Base-by-base conservation (phyloP, 2,797 vertebrate genomes). In the Spea hammondii region DNA sequence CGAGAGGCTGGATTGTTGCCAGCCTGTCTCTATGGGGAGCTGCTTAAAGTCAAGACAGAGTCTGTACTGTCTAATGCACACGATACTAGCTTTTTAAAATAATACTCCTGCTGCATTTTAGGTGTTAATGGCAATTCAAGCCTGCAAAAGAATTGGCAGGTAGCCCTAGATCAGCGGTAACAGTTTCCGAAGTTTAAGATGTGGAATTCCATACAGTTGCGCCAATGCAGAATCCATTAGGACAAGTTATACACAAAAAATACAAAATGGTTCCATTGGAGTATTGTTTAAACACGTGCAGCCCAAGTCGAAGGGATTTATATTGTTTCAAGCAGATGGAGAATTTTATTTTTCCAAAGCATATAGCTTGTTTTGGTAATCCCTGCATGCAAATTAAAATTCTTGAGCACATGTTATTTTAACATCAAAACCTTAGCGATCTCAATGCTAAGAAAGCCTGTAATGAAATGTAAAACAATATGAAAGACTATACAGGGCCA, bases 1-100 rank as follows among this genome's bases (percentile, higher is more conserved):
- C 60, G 45, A 77, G 44, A 57, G 57, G 53, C 67, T 81, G 79
- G 79, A 77, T n/a, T 54, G 0, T 5, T 72, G 79, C 79, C 79
- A 81, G 48, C 17, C 54, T 8, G 70, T 67, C 74, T 76, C 79
- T 77, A 64, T 48, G 74, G 65, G 76, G 72, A 77, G 54, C 79
- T 54, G 51, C 62, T 9, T 47, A 65, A 54, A 72, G 62, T 46
- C 53, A 57, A 11, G 69, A 69, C 6, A 32, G 47, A 68, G 54
- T 8, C 53, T 72, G 11, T 32, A n/a, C 62, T 62, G 73, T 68
- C 73, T 72, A 62, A 49, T 13, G 7, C 53, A 76, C 50, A 12
- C 68, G 46, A 44, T 69, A 8, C 47, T 72, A 47, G 3, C 74
- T 66, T 51, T 53, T 9, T 44, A 69, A 60, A n/a, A 45, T 49